Conservation (phyloP, 2,113 vertebrate genomes). For the Peromyscus californicus region DNA sequence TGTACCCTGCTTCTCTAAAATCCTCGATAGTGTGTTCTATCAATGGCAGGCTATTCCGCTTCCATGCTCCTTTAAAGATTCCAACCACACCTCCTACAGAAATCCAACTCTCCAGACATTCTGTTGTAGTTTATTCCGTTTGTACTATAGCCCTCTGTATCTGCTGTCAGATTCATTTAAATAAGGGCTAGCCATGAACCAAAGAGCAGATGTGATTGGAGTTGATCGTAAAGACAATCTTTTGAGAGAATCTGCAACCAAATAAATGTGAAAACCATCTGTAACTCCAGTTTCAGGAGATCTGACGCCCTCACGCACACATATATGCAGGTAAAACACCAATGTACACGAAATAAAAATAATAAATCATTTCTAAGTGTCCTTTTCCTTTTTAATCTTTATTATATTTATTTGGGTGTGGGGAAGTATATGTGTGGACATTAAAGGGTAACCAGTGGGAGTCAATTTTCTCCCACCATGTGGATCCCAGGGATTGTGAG, state of each 20-base stretch:
- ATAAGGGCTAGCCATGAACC: background rate
- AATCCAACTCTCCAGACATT: background rate
- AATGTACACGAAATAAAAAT: background rate
- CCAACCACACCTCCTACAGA: background rate
- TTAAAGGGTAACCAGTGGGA: background rate
- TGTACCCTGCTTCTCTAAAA: background rate
- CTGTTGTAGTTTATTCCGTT: background rate
- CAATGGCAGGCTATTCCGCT: background rate
- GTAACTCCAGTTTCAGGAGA: background rate
- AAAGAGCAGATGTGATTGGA: background rate
- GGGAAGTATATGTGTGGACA: background rate
- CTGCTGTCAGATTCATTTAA: background rate
- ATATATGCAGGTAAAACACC: background rate
- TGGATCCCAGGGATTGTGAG: background rate
- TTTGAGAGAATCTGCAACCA: conserved; percentile 37
- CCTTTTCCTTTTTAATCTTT: background rate
- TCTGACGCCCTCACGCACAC: background rate
- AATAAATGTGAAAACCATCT: background rate
- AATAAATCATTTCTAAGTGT: background rate
- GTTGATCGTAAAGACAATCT: conserved; percentile 28
- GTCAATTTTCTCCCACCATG: background rate
- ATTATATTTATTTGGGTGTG: background rate
- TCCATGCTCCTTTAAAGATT: background rate
- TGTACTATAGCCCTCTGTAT: background rate
- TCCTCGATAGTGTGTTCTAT: background rate